Conservation (phyloP, 2,113 vertebrate species). For the Penelope pileata region DNA sequence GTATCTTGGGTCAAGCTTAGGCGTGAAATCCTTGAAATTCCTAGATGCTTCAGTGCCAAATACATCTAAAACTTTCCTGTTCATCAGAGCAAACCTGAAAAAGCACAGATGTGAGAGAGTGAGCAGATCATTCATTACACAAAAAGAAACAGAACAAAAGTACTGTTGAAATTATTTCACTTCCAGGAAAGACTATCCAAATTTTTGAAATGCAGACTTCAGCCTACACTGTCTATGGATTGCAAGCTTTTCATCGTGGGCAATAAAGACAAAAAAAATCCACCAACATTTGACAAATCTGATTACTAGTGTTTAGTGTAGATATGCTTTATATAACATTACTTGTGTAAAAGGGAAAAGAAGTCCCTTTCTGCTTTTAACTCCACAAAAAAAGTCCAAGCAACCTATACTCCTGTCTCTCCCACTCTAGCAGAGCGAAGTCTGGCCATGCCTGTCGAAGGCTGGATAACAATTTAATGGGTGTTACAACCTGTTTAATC, state of each 20-base stretch:
- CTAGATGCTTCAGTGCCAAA: conserved; percentile 94
- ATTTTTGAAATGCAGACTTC: background rate
- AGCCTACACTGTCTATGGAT: background rate
- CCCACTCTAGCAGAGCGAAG: background rate
- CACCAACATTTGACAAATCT: background rate
- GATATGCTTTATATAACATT: background rate
- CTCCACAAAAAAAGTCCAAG: background rate
- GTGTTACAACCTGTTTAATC: background rate
- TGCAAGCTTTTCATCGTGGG: background rate
- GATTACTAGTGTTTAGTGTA: background rate
- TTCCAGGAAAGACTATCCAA: background rate
- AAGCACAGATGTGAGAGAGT: background rate
- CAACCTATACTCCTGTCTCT: background rate
- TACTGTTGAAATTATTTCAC: background rate
- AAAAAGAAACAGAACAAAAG: background rate
- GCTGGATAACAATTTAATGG: background rate
- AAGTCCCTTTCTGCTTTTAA: background rate
- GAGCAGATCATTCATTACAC: background rate
- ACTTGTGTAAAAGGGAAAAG: background rate
- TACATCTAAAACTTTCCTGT: conserved; percentile 89
- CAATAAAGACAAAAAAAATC: background rate
- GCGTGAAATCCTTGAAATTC: conserved; percentile 88
- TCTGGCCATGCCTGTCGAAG: background rate
- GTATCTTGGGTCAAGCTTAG: conserved; percentile 88
- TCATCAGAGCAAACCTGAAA: conserved; percentile 93